Base-by-base conservation (phyloP, 1,140 invertebrate species). In the Matsumurasca onukii region DNA sequence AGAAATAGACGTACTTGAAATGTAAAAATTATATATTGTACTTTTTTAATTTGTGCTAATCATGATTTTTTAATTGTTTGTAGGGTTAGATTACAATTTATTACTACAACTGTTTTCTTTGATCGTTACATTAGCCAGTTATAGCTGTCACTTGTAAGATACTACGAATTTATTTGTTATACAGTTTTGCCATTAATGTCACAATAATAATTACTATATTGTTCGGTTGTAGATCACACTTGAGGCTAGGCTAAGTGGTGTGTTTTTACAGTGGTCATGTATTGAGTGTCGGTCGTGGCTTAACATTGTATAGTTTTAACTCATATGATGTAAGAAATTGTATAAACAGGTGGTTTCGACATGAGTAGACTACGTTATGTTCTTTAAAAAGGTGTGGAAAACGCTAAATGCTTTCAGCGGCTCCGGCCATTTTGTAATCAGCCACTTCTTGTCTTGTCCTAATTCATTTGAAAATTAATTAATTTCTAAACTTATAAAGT, bases 21-120 rank as follows among this genome's bases (percentile, higher is more conserved):
- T 59, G 55, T 59, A 59, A 59, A 59, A 59, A 59, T 52, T 59
- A 59, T 59, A 59, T 59, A 59, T 59, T 27, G 55, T 5, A 25
- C 30, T 59, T 27, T 15, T 59, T 59, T 59, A 5, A 5, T 59
- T 59, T 59, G 55, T 59, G 55, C 55, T 59, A 59, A 27, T 22
- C 30, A 59, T 27, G 25, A 59, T 59, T 59, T 59, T 59, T 27
- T 59, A 9, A 27, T 59, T 59, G 55, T 59, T 24, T 3, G 30
- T 59, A 59, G 55, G n/a, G 25, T 22, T 13, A 27, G 3, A 9
- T 5, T 59, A 52, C 49, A 5, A 27, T 59, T 59, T 59, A 27
- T 59, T 59, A 59, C 55, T 59, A 24, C 30, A 27, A 59, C 22
- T 27, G 5, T 59, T 59, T 59, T 59, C 25, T 59, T 25, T 59